phyloP scores from a whole-genome alignment of 2,888 invertebrate species.

The Zelleria hepariella region DNA sequence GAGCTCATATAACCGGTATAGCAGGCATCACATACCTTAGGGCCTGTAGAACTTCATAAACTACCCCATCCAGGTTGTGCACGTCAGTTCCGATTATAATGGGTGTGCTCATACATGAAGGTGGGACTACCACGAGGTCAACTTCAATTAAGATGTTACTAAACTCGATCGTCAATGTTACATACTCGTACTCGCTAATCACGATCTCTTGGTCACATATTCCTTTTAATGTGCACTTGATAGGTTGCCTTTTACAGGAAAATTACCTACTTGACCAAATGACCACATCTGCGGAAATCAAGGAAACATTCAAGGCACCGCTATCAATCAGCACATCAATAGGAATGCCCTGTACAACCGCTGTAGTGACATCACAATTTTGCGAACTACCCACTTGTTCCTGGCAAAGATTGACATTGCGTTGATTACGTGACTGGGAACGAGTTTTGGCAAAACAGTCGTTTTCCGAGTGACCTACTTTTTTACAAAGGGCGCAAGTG shows the following conservation, averaged over 20 bases:
- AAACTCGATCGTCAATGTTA: conserved; percentile 13
- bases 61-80: conserved; percentile 18
- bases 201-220: conserved; percentile 11
- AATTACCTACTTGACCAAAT: no score
- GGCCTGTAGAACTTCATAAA: no score
- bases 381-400: not conserved
- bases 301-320: conserved; percentile 13
- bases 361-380: conserved; percentile 9
- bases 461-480: not conserved
- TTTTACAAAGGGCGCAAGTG: not conserved
- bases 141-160: conserved; percentile 13
- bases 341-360: conserved; percentile 13
- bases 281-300: conserved; percentile 12
- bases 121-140: conserved; percentile 16
- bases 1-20: no score
- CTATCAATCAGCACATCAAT: conserved; percentile 20
- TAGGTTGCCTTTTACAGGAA: conserved; percentile 3
- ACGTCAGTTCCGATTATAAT: conserved; percentile 19
- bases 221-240: conserved; percentile 9
- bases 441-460: not conserved
- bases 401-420: conserved; percentile 9
- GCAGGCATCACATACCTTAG: no score
- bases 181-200: conserved; percentile 6
- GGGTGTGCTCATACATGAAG: conserved; percentile 13
- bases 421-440: conserved; percentile 8